phyloP scores from a whole-genome alignment of 2,113 vertebrate genomes.

The Semicossyphus pulcher region DNA sequence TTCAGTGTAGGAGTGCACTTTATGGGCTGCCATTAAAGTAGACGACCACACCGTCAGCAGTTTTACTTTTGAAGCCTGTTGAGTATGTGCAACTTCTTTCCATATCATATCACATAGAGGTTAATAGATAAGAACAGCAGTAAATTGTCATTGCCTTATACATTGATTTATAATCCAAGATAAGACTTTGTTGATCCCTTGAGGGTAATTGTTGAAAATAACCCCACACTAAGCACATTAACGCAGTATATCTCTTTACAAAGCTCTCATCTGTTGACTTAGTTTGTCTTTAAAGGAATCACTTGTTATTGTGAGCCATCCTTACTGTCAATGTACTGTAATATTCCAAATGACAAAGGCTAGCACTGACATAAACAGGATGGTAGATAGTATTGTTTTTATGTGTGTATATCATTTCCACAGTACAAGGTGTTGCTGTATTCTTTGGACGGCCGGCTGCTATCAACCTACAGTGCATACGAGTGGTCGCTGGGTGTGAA shows the following conservation, averaged over 20 bases:
- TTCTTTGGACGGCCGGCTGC: constrained; percentile 93
- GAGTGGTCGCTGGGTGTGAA: constrained; percentile 96
- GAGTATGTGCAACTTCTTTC: no score
- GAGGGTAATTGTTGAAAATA: no score
- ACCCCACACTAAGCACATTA: not conserved
- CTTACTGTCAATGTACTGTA: not conserved
- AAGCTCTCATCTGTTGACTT: not conserved
- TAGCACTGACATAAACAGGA: not conserved
- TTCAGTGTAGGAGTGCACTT: not conserved
- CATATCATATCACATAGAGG: not conserved
- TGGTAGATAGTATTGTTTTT: not conserved
- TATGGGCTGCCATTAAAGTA: not conserved
- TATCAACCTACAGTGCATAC: constrained; percentile 89
- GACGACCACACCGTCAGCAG: not conserved
- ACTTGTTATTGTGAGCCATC: not conserved
- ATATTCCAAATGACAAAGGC: not conserved
- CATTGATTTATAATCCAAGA: not conserved
- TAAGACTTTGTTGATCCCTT: not conserved
- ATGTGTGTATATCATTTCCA: not conserved
- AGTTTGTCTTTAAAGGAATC: not conserved
- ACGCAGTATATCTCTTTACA: not conserved
- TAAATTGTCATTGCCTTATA: not conserved
- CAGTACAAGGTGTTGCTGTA: constrained; percentile 96
- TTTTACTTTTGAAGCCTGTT: no score
- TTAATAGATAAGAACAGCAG: not conserved